Conservation (phyloP, 1,140 invertebrate species). For the Camponotus vicinus region DNA sequence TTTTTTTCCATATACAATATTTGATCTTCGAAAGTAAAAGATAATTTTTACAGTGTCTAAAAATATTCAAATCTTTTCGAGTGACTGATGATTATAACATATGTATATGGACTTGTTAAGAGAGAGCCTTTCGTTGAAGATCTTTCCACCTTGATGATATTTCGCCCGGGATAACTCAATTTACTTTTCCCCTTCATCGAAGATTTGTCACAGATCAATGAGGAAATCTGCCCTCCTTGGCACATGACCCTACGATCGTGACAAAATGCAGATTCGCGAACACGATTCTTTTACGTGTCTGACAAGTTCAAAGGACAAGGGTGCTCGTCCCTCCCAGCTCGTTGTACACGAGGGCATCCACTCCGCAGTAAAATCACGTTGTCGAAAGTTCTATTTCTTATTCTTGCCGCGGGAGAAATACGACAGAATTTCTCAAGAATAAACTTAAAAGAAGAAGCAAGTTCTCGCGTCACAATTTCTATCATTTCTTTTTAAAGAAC, state of each 20-base stretch:
- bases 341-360: constrained; percentile 14
- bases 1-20: no score
- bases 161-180: constrained; percentile 58
- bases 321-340: constrained; percentile 49
- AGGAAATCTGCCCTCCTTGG: constrained; percentile 13
- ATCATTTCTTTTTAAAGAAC: not conserved
- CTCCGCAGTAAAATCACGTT: constrained; percentile 62
- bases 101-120: not conserved
- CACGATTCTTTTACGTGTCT: constrained; percentile 52
- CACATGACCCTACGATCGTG: constrained; percentile 33
- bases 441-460: not conserved
- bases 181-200: constrained; percentile 42
- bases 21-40: not conserved
- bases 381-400: constrained; percentile 22
- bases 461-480: not conserved
- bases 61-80: not conserved
- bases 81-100: not conserved
- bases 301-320: constrained; percentile 43
- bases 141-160: constrained; percentile 25
- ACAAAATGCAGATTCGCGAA: constrained; percentile 68
- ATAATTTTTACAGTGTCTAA: not conserved
- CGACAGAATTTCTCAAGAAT: not conserved
- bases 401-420: not conserved
- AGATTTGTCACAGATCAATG: constrained; percentile 64
- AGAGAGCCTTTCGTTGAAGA: not conserved